These are phyloP conservation scores for Poeciliopsis infans DNA, from an alignment of 2,797 vertebrate species.

Conservation along the genomic window DNA sequence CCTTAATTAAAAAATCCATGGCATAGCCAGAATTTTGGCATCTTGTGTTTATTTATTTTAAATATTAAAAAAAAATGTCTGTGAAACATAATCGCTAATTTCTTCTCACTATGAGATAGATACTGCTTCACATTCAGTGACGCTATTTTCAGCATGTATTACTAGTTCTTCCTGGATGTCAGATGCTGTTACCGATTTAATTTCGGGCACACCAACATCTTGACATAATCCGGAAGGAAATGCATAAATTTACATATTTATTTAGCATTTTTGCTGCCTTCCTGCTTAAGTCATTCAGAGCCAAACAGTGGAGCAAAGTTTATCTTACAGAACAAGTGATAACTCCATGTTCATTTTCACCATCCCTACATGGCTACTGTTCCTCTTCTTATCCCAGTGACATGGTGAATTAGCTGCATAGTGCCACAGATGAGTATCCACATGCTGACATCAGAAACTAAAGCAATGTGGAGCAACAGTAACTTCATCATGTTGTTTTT, in stretches of 20 bases:
- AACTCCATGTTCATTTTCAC: constrained; percentile 12
- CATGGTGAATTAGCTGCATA: constrained; percentile 31
- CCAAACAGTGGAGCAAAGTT: constrained; percentile 13
- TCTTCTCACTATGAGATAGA: neutral
- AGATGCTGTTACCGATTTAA: constrained; percentile 12
- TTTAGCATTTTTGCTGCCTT: neutral
- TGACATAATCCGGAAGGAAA: constrained; percentile 23
- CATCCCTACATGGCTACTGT: constrained; percentile 24
- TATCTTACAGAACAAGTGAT: constrained; percentile 18
- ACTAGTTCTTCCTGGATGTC: constrained; percentile 11
- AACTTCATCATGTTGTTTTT: constrained; percentile 11
- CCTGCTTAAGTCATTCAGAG: constrained; percentile 15
- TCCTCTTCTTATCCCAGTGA: constrained; percentile 5
- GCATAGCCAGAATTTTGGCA: neutral
- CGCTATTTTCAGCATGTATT: neutral
- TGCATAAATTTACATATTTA: constrained; percentile 27
- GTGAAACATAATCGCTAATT: neutral
- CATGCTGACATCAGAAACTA: constrained; percentile 13
- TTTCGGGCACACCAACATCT: neutral
- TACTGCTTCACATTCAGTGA: neutral
- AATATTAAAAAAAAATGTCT: neutral
- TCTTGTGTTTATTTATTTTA: neutral
- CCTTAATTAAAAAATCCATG: neutral
- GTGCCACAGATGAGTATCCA: constrained; percentile 32
- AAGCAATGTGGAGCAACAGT: constrained; percentile 10